Evolutionary conservation across 2,888 invertebrate species (phyloP).

Genomic region (Cryptocephalus primarius): DNA sequence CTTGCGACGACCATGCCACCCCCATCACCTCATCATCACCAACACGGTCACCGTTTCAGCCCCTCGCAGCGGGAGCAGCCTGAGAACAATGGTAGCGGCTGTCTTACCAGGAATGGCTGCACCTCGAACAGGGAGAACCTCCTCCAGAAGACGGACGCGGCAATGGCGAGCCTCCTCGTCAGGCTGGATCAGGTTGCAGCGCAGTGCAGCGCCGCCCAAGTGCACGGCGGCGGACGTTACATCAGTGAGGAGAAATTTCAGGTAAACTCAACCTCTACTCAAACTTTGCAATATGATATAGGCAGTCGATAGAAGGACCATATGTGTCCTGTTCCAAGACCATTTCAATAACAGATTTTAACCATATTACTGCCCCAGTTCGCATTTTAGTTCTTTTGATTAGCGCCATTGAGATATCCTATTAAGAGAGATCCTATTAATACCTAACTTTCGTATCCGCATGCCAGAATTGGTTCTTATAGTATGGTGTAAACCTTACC

Average conservation of each 20-base stretch:
- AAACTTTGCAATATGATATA: neutral
- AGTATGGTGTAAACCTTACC: no score
- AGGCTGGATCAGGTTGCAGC: constrained; percentile 60
- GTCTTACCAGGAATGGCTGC: constrained; percentile 21
- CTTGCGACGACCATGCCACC: no score
- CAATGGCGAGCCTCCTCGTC: constrained; percentile 55
- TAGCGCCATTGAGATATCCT: no score
- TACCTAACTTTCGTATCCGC: no score
- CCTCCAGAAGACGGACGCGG: constrained; percentile 57
- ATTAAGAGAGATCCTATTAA: no score
- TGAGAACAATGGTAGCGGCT: neutral
- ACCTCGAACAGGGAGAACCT: constrained; percentile 41
- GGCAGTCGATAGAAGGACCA: no score
- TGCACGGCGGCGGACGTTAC: constrained; percentile 62
- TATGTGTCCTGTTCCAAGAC: no score
- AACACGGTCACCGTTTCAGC: neutral
- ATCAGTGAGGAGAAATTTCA: constrained; percentile 71
- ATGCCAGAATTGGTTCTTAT: no score
- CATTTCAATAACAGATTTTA: no score
- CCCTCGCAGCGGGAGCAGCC: neutral
- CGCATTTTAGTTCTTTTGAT: no score
- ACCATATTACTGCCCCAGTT: no score
- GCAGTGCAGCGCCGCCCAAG: constrained; percentile 60
- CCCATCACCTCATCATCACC: neutral
- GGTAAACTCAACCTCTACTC: constrained; percentile 32